Evolutionary conservation across 2,113 vertebrate species (phyloP), one percentile per base, ranked within the genome.

Genomic region (Scatophagus argus): DNA sequence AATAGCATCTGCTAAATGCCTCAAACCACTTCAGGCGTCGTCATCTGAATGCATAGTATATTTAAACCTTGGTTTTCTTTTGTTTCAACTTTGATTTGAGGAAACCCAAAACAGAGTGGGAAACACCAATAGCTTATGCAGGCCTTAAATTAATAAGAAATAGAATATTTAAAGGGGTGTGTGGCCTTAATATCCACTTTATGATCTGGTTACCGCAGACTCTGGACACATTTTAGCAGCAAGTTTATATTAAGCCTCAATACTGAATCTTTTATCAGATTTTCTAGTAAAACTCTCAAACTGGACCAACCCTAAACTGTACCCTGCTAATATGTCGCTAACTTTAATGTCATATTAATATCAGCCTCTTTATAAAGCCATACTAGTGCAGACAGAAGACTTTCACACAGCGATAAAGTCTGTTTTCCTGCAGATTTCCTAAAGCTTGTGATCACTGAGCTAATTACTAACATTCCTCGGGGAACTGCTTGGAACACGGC

Each of bases 401-500:
- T 82, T 92, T 86, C 82, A 79, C 84, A 86, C 52, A 88, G 77
- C 64, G 83, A 90, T 85, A 88, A 91, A 88, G 90, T 81, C 82
- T 81, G 77, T 89, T 91, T 91, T 87, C 81, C 67, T 74, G 79
- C 81, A 87, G 87, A 91, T 93, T 92, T 90, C 86, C 90, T 80
- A 91, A 92, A 92, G 90, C 90, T 88, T 85, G 88, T 86, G 90
- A 93, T 95, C 93, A 93, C 88, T 27, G 79, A 92, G 84, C 89
- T 93, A 94, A 94, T 94, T 88, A 93, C 91, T 59, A 64, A 90
- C 93, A 94, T 95, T 94, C 93, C 92, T 88, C 8, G 1, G 81
- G 73, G 84, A 91, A 90, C 83, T 64, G 75, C 61, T 83, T 82
- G 83, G 77, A 93, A 79, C 83, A 31, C 55, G 77, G 70, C 62